Base-by-base conservation (phyloP, 2,888 invertebrate species). In the Ormyrus rosae region DNA sequence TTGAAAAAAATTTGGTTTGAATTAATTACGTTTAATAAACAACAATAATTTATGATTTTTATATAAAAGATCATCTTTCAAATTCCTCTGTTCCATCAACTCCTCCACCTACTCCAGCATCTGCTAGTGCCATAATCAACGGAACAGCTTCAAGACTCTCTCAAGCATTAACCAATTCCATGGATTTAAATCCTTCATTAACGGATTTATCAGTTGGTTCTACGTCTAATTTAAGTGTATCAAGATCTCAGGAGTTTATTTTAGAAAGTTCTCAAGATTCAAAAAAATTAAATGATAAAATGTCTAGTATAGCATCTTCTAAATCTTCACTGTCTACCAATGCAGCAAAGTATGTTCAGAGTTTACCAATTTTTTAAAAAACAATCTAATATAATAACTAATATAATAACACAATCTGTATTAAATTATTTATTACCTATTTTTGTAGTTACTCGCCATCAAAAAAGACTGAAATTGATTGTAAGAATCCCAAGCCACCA, bases 401-500 rank as follows among this genome's bases (percentile, higher is more conserved):
- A 60, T 50, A 51, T 70, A 68, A 56, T 10, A 8, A 11, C 46
- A 71, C 45, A 9, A 69, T 68, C 69, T 63, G 68, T 45, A 56
- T 55, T 34, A 58, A 34, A 34, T 75, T 55, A 63, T 67, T 53
- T 64, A 51, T 60, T 61, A 56, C 7, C 4, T 63, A 71, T 80
- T 75, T 60, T 83, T 77, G 67, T 80, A 88, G 88, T 68, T 84
- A 61, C 73, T 83, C 85, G 11, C 83, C 85, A 78, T 84, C 90
- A 2, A 88, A 89, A 80, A 86, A 90, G n/a, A 91, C 91, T 81
- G 90, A 91, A 51, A 91, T 91, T 74, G 84, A 85, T 46, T 83
- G 81, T 65, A 92, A 91, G 88, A 91, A 92, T 86, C 92, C 93
- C 3, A 96, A 96, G 89, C 96, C 96, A 67, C 95, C 96, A 4